These are phyloP conservation scores for Sciurus vulgaris DNA, from an alignment of 2,797 vertebrate genomes.

Conservation along the genomic window DNA sequence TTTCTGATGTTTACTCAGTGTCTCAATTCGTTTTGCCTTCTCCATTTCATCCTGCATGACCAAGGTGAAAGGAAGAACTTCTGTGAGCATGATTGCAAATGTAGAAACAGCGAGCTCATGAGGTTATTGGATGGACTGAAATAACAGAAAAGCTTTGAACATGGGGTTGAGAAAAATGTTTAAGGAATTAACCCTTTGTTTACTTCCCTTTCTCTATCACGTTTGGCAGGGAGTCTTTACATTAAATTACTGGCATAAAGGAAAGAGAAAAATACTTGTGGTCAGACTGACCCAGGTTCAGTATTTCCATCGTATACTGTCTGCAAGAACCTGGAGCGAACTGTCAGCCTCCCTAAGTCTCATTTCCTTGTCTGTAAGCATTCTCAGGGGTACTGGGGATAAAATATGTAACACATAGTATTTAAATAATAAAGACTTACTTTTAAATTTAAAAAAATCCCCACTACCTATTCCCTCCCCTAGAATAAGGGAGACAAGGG, in stretches of 20 bases:
- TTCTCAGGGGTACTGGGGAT: no score
- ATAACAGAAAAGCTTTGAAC: conserved; percentile 20
- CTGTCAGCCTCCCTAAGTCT: neutral
- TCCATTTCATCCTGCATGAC: neutral
- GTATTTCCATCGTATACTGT: neutral
- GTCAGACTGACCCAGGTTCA: neutral
- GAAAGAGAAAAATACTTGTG: conserved; percentile 39
- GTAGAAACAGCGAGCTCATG: neutral
- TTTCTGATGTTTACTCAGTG: neutral
- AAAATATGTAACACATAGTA: neutral
- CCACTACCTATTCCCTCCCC: neutral
- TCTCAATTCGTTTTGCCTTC: neutral
- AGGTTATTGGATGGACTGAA: neutral
- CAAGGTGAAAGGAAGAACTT: neutral
- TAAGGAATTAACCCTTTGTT: conserved; percentile 49
- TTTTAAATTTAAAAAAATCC: conserved; percentile 23
- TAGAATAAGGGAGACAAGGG: conserved; percentile 15
- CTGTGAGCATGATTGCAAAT: neutral
- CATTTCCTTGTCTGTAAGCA: neutral
- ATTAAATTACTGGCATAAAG: conserved; percentile 8
- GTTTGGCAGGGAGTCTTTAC: conserved; percentile 43
- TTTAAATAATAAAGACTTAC: neutral
- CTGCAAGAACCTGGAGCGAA: neutral
- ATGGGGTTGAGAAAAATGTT: neutral
- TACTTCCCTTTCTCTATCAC: neutral